These are phyloP conservation scores for Ptiloglossa arizonensis DNA, from an alignment of 1,140 invertebrate genomes.

Conservation along the genomic window DNA sequence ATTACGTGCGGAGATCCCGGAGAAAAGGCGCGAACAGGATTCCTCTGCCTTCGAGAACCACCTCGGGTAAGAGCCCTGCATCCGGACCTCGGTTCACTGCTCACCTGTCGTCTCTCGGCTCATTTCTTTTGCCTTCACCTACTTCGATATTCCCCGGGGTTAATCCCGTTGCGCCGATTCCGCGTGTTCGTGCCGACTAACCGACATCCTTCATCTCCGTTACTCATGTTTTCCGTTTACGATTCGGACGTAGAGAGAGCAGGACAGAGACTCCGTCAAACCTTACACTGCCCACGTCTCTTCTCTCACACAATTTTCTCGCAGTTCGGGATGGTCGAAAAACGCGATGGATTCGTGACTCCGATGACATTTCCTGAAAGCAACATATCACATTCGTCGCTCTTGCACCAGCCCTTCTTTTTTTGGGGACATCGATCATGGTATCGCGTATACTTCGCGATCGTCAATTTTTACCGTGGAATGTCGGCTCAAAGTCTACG, in stretches of 20 bases:
- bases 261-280: conserved; percentile 23
- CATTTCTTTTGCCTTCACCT: conserved; percentile 40
- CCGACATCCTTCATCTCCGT: neutral
- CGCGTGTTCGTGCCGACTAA: neutral
- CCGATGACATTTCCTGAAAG: conserved; percentile 35
- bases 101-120: conserved; percentile 45
- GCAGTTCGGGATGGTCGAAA: conserved; percentile 16
- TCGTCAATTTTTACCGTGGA: conserved; percentile 51
- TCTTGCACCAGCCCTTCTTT: conserved; percentile 23
- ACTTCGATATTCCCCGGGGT: conserved; percentile 19
- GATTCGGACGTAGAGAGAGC: conserved; percentile 10
- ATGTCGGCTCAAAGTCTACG: conserved; percentile 56
- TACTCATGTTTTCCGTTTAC: neutral
- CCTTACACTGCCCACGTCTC: conserved; percentile 34
- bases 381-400: conserved; percentile 14
- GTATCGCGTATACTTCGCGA: conserved; percentile 25
- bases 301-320: conserved; percentile 19
- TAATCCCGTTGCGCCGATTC: conserved; percentile 1
- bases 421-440: conserved; percentile 37
- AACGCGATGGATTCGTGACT: conserved; percentile 2
- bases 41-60: conserved; percentile 89
- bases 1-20: conserved; percentile 91
- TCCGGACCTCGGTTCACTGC: conserved; percentile 45
- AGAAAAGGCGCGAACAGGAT: conserved; percentile 93
- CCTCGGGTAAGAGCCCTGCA: conserved; percentile 83